Base-by-base conservation (phyloP, 2,797 vertebrate genomes). In the Aulostomus chinensis region DNA sequence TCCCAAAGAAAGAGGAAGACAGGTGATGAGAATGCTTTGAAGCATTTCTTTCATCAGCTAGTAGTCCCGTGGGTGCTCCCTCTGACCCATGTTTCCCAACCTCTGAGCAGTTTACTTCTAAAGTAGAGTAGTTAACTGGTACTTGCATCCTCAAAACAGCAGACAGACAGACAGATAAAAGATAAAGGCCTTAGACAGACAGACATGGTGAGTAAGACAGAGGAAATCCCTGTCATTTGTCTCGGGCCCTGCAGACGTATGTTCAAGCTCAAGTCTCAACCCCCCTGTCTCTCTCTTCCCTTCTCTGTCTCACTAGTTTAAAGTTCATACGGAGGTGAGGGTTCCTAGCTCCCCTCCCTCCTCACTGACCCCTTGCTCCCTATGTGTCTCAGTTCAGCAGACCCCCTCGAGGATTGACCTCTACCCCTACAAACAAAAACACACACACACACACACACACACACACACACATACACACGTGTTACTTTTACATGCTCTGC, bases 161-260 rank as follows among this genome's bases (percentile, higher is more conserved):
- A 73, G 50, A 37, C 15, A 45, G 29, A 39, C 62, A 58, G 69
- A 69, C 70, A 73, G 66, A 79, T 53, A 62, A 37, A 55, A 81
- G 80, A 88, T 81, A 80, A 9, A 75, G 41, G n/a, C 33, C 59
- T 68, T 56, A 81, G 87, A 79, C 76, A 51, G 67, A 71, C 69
- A 80, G 71, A 71, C 59, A 25, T 80, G 83, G 70, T 80, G 64
- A 73, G 72, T 58, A 66, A 76, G 60, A 56, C 65, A 57, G 60
- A 82, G 83, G 83, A 87, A 88, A 89, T 87, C 84, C 80, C 76
- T 61, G 62, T 86, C 68, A 88, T 88, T 88, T 81, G 82, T 84
- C 76, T 77, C 26, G 42, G 63, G 67, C 81, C 78, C 78, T 51
- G 60, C 66, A 83, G 83, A 81, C 75, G 61, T 82, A 82, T 87